Base-by-base conservation (phyloP, 2,113 vertebrate genomes). In the Hyla sarda region DNA sequence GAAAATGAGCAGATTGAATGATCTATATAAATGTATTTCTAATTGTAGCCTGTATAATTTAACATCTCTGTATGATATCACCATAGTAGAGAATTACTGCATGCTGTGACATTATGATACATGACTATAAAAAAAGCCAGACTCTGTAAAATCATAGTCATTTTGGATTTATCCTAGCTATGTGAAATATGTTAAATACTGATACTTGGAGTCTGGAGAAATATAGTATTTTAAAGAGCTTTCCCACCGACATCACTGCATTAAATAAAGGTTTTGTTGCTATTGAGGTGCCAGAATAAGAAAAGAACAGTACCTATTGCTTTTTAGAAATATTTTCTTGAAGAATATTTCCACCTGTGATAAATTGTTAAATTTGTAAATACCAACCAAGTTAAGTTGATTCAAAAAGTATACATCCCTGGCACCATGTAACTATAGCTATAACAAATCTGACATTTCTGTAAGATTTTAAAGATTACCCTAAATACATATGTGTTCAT, bases 1-100 rank as follows among this genome's bases (percentile, higher is more conserved):
- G 41, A 52, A 83, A 83, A 72, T 23, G 19, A 83, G 21, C 13
- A 73, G 13, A 32, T 32, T 32, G 28, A 67, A 28, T 82, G 79
- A 37, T 83, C 30, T 7, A n/a, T 30, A 71, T 48, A 52, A 34
- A 69, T 71, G 30, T 56, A 30, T 77, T 30, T 77, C 48, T 54
- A 25, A 56, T 32, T 54, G 25, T 32, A 77, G 19, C 16, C 30
- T 54, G 17, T 34, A 32, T 56, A 28, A 32, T 77, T 52, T 77
- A 30, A 76, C n/a, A 52, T 30, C 30, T 71, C 67, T 21, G 62
- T 69, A 73, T 73, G 19, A 73, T 73, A 45, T 23, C 28, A 12
- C 21, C 17, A 23, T n/a, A 12, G 10, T 71, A 71, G 67, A 76
- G 30, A 56, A 77, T 56, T 21, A 56, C 28, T 54, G 50, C 75